Base-by-base conservation (phyloP, 1,140 invertebrate species). In the Drosophila sp. region DNA sequence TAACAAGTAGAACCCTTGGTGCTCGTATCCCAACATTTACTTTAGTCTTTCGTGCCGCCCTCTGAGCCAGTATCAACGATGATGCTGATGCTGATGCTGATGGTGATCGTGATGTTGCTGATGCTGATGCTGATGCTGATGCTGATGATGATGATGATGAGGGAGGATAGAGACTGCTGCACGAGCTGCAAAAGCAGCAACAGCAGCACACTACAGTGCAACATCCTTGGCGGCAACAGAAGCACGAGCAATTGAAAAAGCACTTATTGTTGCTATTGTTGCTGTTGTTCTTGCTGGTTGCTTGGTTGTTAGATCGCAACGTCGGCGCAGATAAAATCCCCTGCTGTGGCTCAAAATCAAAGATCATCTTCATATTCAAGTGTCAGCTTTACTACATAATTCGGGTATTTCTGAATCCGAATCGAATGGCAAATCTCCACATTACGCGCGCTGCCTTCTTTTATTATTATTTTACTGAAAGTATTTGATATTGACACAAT, bases 181-280 rank as follows among this genome's bases (percentile, higher is more conserved):
- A 46, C 58, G 45, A 59, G 73, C 38, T 76, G 13, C 50, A 41
- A 18, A n/a, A n/a, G n/a, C 75, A 83, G 63, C 66, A 80, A 46
- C 73, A 83, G 16, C 79, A 87, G 32, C 83, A 83, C 13, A 65
- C 46, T 5, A 72, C 53, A 7, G 89, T 66, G 29, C 83, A 89
- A 46, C 83, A 89, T 69, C 83, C 83, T 14, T 89, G 80, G 0
- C 72, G 80, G 36, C 83, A 89, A 21, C 83, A 89, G 9, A 74
- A 51, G 41, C 83, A 89, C n/a, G 75, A 51, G 11, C 83, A 89
- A 50, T 89, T 89, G 40, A 83, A 89, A 36, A 70, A 80, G 48
- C 83, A 89, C 45, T 53, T 72, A 57, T 51, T 65, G 11, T 34
- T 65, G 69, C 46, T 67, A 13, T 40, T 27, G 16, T 6, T 16